Conservation (phyloP, 2,113 vertebrate genomes). For the Epinephelus moara region DNA sequence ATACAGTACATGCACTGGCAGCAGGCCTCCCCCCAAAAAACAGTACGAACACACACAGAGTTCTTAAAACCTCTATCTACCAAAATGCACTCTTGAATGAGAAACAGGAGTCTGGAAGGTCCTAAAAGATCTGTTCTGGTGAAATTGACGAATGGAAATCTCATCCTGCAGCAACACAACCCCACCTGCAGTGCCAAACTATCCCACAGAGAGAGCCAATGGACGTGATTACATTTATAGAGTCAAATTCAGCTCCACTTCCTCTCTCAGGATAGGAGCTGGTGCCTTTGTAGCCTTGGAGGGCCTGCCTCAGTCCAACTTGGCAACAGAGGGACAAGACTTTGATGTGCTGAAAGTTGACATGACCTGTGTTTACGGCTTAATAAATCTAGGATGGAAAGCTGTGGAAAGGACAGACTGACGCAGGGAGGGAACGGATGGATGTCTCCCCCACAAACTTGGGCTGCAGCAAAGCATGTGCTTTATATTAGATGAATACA, state of each 20-base stretch:
- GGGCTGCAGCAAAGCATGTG: slow-evolving; percentile 41
- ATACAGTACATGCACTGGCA: slow-evolving; percentile 11
- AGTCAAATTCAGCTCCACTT: slow-evolving; percentile 62
- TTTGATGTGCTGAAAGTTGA: slow-evolving; percentile 67
- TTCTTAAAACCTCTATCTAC: slow-evolving; percentile 39
- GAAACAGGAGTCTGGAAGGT: slow-evolving; percentile 56
- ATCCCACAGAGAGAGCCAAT: slow-evolving; percentile 54
- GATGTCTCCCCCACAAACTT: neutral
- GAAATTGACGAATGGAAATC: slow-evolving; percentile 68
- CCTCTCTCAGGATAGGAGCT: slow-evolving; percentile 57
- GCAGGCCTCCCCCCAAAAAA: neutral
- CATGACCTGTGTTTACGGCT: slow-evolving; percentile 76
- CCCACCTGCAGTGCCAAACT: slow-evolving; percentile 57
- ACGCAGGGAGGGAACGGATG: slow-evolving; percentile 27
- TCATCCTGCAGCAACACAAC: slow-evolving; percentile 54
- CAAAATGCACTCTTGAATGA: slow-evolving; percentile 34
- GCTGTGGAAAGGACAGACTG: slow-evolving; percentile 57
- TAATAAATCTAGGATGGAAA: slow-evolving; percentile 73
- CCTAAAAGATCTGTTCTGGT: slow-evolving; percentile 59
- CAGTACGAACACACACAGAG: slow-evolving; percentile 29
- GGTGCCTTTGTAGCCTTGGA: slow-evolving; percentile 56
- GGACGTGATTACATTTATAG: slow-evolving; percentile 69
- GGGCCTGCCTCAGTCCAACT: slow-evolving; percentile 51
- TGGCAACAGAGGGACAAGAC: slow-evolving; percentile 58
- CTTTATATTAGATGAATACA: slow-evolving; percentile 44